Base-by-base conservation (phyloP, 1,140 invertebrate genomes). In the Pogonus chalceus region DNA sequence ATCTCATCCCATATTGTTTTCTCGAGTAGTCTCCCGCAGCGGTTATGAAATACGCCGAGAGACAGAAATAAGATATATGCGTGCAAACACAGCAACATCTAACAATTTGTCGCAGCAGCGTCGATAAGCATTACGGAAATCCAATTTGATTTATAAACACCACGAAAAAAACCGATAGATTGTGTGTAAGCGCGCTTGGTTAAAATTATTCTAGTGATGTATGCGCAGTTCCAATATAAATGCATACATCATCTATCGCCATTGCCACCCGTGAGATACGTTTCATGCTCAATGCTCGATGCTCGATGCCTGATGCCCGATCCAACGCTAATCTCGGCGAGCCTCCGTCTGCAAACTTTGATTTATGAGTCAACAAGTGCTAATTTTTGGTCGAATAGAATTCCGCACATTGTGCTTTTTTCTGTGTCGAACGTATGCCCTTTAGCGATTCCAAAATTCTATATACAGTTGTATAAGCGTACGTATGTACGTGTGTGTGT, bases 81-180 rank as follows among this genome's bases (percentile, higher is more conserved):
- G 37, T 18, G 14, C 7, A 43, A 16, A 43, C 14, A 7, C 26
- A 31, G 26, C 26, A 31, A 31, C 26, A 31, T 7, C 37, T 43
- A 43, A 43, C 18, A 43, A 43, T 43, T 43, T 43, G 37, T 43
- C 37, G 37, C 26, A 7, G 4, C 7, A 4, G 14, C 26, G 26
- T 31, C 14, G 4, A 7, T 7, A 4, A 4, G 37, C 37, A 43
- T n/a, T n/a, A 23, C 4, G 53, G 53, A 12, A 31, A 53, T 56
- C 55, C 55, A 56, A 56, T 56, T 56, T 56, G 55, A 56, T 56
- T 56, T 56, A 56, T 56, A 52, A 56, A 56, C 50, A 56, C 35
- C 50, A 35, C 26, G 52, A 47, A 56, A 56, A 51, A 26, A 35
- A 10, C 23, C 20, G n/a, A 20, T 39, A 20, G 49, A 22, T 55